These are phyloP conservation scores for Lordiphosa mommai DNA, from an alignment of 1,140 invertebrate species.

Conservation along the genomic window DNA sequence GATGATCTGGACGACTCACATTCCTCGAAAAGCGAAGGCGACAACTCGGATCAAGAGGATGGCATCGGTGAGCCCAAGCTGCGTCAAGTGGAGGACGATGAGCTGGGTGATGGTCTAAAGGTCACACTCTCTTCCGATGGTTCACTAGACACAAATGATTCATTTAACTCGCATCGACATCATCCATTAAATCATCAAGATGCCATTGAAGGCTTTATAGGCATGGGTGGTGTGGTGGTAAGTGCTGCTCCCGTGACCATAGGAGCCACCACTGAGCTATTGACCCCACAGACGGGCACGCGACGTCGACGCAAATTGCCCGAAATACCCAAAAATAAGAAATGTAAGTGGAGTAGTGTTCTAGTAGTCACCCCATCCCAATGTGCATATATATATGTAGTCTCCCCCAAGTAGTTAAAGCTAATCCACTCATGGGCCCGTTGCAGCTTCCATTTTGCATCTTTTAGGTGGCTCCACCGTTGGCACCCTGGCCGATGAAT, in stretches of 20 bases:
- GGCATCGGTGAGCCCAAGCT: slow-evolving; percentile 38
- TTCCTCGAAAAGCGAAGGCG: slow-evolving; percentile 87
- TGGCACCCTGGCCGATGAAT: slow-evolving; percentile 85
- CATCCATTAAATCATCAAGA: slow-evolving; percentile 76
- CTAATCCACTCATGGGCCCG: slow-evolving; percentile 61
- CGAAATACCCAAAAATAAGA: slow-evolving; percentile 92
- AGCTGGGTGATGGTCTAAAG: slow-evolving; percentile 79
- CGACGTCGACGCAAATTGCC: slow-evolving; percentile 89
- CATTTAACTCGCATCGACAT: slow-evolving; percentile 74
- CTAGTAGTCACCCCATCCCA: neutral
- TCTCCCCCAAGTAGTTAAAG: slow-evolving; percentile 31
- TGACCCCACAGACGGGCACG: slow-evolving; percentile 57
- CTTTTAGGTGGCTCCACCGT: slow-evolving; percentile 63
- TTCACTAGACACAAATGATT: slow-evolving; percentile 69
- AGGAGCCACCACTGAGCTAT: slow-evolving; percentile 48
- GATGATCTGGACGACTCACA: slow-evolving; percentile 85
- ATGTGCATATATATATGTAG: neutral
- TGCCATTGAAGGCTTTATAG: slow-evolving; percentile 69
- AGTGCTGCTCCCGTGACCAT: slow-evolving; percentile 36
- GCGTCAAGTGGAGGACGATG: slow-evolving; percentile 76
- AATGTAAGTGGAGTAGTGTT: slow-evolving; percentile 82
- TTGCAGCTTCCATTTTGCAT: slow-evolving; percentile 79
- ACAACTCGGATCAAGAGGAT: slow-evolving; percentile 80
- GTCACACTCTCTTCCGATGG: slow-evolving; percentile 62
- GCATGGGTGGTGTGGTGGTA: slow-evolving; percentile 37